A percentile compares a stretch with the other conserved stretches of the same genome.
These are phyloP conservation scores for Melanogrammus aeglefinus DNA, from an alignment of 2,797 vertebrate genomes.

Conservation along the genomic window DNA sequence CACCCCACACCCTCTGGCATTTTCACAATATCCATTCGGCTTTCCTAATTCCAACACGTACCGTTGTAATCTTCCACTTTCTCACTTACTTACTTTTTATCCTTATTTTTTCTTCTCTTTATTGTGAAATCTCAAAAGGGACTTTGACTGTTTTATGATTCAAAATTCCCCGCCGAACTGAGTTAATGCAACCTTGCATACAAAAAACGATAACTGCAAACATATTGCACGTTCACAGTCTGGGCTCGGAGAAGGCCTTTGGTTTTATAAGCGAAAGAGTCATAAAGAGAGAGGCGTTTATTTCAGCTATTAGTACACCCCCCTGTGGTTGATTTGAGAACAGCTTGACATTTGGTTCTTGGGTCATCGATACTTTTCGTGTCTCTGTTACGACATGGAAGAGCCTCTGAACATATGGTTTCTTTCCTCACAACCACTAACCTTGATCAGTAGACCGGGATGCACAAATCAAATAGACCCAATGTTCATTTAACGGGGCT, in stretches of 20 bases:
- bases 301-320: constrained; percentile 42
- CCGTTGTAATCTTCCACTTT: neutral
- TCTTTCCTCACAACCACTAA: neutral
- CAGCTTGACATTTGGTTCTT: neutral
- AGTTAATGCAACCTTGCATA: neutral
- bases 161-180: neutral
- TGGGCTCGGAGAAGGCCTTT: neutral
- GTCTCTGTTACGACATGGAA: neutral
- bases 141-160: constrained; percentile 1
- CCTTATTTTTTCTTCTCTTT: neutral
- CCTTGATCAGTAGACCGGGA: neutral
- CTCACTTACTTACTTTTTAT: neutral
- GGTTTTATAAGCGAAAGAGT: neutral
- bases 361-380: neutral
- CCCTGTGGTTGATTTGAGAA: constrained; percentile 45
- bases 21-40: neutral
- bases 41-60: neutral
- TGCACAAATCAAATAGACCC: neutral
- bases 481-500: neutral
- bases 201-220: neutral
- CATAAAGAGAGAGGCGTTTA: neutral
- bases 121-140: neutral
- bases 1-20: neutral
- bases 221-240: neutral
- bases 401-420: neutral